phyloP scores from a whole-genome alignment of 1,140 invertebrate species.

The Scaptodrosophila lebanonensis region DNA sequence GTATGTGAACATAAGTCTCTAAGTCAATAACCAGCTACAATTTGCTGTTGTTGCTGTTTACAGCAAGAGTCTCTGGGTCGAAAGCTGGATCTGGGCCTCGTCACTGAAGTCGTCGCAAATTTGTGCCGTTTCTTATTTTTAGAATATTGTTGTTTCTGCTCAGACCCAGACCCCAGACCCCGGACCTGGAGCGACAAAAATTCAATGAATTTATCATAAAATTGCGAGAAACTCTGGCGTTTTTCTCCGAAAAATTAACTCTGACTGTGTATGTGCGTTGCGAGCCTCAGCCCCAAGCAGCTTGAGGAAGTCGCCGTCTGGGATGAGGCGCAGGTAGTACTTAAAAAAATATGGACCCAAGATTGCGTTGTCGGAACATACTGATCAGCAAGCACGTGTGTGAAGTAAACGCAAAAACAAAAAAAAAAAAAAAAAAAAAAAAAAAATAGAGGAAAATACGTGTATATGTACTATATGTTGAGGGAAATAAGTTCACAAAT shows the following conservation, averaged over 20 bases:
- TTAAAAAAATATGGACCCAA: too few species aligned
- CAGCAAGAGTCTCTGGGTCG: too few species aligned
- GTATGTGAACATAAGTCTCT: too few species aligned
- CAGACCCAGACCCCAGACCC: conserved; percentile 20
- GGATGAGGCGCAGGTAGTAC: too few species aligned
- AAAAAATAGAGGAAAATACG: neutral
- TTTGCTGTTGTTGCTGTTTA: conserved; percentile 21
- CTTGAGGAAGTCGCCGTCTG: neutral
- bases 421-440: conserved; percentile 3
- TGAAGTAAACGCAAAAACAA: neutral
- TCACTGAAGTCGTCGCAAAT: conserved; percentile 3
- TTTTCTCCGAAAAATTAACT: conserved; percentile 72
- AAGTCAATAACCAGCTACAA: conserved; percentile 31
- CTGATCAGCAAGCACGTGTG: too few species aligned
- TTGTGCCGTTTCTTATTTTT: neutral
- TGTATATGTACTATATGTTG: neutral
- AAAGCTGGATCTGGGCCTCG: too few species aligned
- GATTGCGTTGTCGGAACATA: too few species aligned
- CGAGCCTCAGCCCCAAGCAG: neutral
- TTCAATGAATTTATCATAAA: conserved; percentile 76
- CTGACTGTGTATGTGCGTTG: conserved; percentile 28
- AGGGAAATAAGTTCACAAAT: too few species aligned
- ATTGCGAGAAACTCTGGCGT: conserved; percentile 74
- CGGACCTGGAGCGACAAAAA: conserved; percentile 57
- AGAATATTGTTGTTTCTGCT: conserved; percentile 23